Conservation (phyloP, 2,888 invertebrate genomes). For the Sarcophaga caerulescens region DNA sequence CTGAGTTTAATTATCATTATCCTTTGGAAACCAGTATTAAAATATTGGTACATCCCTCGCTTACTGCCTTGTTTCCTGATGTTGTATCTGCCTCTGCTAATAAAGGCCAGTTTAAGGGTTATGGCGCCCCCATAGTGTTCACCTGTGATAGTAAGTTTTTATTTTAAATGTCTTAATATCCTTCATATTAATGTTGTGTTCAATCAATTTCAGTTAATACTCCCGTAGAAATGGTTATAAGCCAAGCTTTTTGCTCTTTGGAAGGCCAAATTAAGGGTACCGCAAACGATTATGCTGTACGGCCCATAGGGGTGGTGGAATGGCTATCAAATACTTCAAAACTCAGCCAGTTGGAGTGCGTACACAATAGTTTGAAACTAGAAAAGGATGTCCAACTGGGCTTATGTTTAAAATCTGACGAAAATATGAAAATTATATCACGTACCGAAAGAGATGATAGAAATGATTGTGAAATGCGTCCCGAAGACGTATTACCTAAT, state of each 20-base stretch:
- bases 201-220: conserved; percentile 87
- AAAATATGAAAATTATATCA: conserved; percentile 87
- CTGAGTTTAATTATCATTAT: conserved; percentile 91
- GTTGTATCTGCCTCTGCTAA: conserved; percentile 80
- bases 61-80: conserved; percentile 79
- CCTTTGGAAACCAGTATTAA: conserved; percentile 93
- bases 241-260: conserved; percentile 91
- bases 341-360: conserved; percentile 94
- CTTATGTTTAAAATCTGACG: conserved; percentile 85
- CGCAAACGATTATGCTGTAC: conserved; percentile 85
- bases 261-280: conserved; percentile 87
- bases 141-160: conserved; percentile 91
- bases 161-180: background rate
- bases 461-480: conserved; percentile 86
- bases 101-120: conserved; percentile 78
- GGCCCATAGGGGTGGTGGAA: conserved; percentile 90
- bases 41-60: conserved; percentile 88
- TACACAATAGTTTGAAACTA: conserved; percentile 95
- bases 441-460: conserved; percentile 92
- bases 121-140: conserved; percentile 88
- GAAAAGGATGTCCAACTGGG: conserved; percentile 92
- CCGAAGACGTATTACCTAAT: conserved; percentile 90
- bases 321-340: conserved; percentile 92
- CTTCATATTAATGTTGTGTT: conserved; percentile 15
- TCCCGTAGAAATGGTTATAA: conserved; percentile 91